Conservation (phyloP, 2,113 vertebrate genomes). For the Pelusios castaneus region DNA sequence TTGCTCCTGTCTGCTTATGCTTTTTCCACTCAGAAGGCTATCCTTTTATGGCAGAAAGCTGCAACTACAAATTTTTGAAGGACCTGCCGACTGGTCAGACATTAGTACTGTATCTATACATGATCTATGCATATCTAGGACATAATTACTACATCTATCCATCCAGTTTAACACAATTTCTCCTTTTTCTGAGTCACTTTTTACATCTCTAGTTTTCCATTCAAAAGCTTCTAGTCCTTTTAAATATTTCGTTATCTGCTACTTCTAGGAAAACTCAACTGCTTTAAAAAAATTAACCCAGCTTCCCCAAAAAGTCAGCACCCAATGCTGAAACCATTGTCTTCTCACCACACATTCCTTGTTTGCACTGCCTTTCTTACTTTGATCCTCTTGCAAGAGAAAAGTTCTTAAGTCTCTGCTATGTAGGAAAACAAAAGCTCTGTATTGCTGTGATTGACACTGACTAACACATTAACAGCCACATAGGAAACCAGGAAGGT, state of each 20-base stretch:
- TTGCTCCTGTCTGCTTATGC: not conserved
- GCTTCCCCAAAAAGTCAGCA: not conserved
- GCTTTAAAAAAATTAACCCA: not conserved
- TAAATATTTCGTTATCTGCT: not conserved
- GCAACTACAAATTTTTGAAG: not conserved
- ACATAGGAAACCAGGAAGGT: not conserved
- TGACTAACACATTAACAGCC: fast-evolving
- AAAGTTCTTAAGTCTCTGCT: not conserved
- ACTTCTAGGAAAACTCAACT: not conserved
- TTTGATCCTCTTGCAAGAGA: not conserved
- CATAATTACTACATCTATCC: not conserved
- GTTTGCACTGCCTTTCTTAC: not conserved
- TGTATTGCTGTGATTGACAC: not conserved
- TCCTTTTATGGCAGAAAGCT: not conserved
- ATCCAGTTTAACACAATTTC: not conserved
- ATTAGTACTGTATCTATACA: not conserved
- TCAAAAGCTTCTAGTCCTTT: not conserved
- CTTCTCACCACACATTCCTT: not conserved
- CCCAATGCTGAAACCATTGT: not conserved
- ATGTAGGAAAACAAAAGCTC: not conserved
- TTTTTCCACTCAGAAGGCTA: not conserved
- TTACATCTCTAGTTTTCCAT: not conserved
- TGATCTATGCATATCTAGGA: too few relatives aligned
- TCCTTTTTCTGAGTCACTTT: not conserved
- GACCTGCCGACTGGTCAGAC: not conserved